Base-by-base conservation (phyloP, 2,888 invertebrate genomes). In the Ethmia dodecea region DNA sequence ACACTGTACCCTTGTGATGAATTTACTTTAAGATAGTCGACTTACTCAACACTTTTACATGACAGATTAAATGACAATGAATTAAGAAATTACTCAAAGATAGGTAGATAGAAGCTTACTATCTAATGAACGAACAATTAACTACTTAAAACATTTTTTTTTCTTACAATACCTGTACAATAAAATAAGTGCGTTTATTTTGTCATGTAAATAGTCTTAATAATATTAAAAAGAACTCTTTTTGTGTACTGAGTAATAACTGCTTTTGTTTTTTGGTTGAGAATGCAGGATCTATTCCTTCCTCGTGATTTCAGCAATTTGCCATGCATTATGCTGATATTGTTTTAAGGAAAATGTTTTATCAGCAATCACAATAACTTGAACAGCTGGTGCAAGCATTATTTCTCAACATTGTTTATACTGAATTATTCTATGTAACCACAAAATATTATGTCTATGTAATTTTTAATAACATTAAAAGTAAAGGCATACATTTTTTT, bases 401-500 rank as follows among this genome's bases (percentile, higher is more conserved):
- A 61, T 63, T 64, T 74, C 65, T 65, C 62, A 70, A 70, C 71
- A 69, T 74, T 83, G 79, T 83, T 80, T 83, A 81, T 80, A 83
- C 72, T 75, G 75, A 76, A 75, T 72, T 73, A 79, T 76, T 74
- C 67, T 79, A 81, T 86, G 79, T 84, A 84, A 83, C 84, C 83
- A 74, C 65, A 76, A 81, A 78, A 81, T 81, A 80, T 75, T 77
- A 77, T 81, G 83, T 81, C 79, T 79, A 80, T 74, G 75, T 83
- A 83, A 83, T 80, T 81, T 81, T 80, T 77, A 70, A 79, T 75
- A 78, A 79, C 54, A 64, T 62, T 60, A 80, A 80, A 78, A 77
- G 59, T 75, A 72, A 76, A 71, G 61, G 59, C 65, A 69, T 55
- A 49, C 22, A 22, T 22, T n/a, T 22, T 22, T 22, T 22, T 20